Conservation (phyloP, 2,888 invertebrate species). For the Sminthurinus aureus region DNA sequence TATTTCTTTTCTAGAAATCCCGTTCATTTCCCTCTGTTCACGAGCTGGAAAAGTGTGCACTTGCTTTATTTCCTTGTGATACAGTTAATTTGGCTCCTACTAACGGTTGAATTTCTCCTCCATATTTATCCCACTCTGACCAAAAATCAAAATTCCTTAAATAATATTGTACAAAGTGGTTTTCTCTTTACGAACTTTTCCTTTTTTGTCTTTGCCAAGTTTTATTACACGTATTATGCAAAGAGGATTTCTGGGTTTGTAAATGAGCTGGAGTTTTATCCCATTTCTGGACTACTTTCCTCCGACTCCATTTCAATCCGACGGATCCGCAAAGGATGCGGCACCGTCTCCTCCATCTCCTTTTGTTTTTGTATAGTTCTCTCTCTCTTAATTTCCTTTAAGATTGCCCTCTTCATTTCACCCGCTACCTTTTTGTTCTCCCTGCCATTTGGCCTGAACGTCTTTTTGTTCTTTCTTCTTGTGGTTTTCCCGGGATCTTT, state of each 20-base stretch:
- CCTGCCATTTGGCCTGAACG: background rate
- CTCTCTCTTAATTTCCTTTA: background rate
- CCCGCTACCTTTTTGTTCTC: background rate
- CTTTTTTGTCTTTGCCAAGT: background rate
- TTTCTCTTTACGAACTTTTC: slow-evolving; percentile 17
- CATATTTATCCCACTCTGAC: background rate
- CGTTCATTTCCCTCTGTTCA: background rate
- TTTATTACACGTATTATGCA: slow-evolving; percentile 9
- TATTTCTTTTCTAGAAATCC: slow-evolving; percentile 28
- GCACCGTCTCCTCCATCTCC: background rate
- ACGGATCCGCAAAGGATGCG: background rate
- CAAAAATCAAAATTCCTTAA: background rate
- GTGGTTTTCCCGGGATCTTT: background rate
- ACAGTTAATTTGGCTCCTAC: background rate
- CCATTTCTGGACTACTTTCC: background rate
- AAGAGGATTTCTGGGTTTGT: slow-evolving; percentile 18
- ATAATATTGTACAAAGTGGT: slow-evolving; percentile 14
- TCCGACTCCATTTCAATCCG: background rate
- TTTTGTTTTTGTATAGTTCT: background rate
- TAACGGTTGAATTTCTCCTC: slow-evolving; percentile 2
- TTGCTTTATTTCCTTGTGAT: slow-evolving; percentile 2
- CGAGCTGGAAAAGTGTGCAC: slow-evolving; percentile 12
- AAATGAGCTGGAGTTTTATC: background rate
- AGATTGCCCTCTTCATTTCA: background rate
- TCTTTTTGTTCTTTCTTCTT: background rate